These are phyloP conservation scores for Callyntrura sp. DNA, from an alignment of 2,888 invertebrate genomes.

Conservation along the genomic window DNA sequence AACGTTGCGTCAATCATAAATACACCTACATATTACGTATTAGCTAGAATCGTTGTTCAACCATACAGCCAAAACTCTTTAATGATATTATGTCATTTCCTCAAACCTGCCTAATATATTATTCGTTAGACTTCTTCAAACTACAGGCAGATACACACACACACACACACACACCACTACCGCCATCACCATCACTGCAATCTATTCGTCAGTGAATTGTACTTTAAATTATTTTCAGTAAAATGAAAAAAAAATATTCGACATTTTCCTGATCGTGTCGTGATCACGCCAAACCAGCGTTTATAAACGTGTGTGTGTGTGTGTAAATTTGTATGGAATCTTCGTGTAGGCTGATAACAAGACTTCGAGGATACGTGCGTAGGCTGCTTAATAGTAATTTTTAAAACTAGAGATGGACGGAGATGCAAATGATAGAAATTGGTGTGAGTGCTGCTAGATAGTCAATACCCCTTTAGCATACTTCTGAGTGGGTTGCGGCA, in stretches of 20 bases:
- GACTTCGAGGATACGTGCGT: conserved; percentile 53
- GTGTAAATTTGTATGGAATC: conserved; percentile 28
- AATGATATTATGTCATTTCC: conserved; percentile 48
- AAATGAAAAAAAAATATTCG: conserved; percentile 52
- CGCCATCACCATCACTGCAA: not conserved
- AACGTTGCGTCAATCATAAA: conserved; percentile 54
- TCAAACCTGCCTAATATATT: conserved; percentile 22
- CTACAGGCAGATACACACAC: not conserved
- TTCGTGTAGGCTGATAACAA: conserved; percentile 72
- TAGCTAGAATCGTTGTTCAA: conserved; percentile 18
- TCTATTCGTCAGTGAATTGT: not conserved
- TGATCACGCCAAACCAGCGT: conserved; percentile 48
- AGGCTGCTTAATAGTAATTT: conserved; percentile 39
- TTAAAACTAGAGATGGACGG: not conserved
- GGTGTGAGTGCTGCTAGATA: too few relatives aligned
- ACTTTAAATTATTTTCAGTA: conserved; percentile 1
- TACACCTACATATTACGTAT: conserved; percentile 46
- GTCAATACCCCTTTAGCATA: conserved; percentile 11
- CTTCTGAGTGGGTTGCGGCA: conserved; percentile 66
- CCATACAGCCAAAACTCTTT: not conserved
- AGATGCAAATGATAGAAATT: conserved; percentile 23
- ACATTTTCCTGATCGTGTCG: conserved; percentile 60
- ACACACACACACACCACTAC: not conserved
- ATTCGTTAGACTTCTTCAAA: not conserved
- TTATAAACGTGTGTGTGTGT: conserved; percentile 40